Evolutionary conservation across 2,797 vertebrate genomes (phyloP).

Genomic region (Zalophus californianus): DNA sequence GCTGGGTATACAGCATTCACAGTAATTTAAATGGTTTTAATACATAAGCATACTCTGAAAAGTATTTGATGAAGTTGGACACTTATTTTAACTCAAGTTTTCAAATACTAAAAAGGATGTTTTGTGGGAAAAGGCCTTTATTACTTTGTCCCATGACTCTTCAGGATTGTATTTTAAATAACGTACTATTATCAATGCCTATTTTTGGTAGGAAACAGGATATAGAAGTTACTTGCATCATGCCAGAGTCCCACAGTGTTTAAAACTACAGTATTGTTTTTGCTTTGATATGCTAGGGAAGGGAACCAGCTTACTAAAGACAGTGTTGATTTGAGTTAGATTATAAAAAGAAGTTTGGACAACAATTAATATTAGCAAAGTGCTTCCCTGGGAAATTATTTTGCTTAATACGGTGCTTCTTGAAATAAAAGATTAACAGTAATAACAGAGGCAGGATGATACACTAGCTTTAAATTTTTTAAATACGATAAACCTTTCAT

Average conservation of each 20-base stretch:
- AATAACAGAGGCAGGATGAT: conserved; percentile 24
- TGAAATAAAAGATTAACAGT: conserved; percentile 42
- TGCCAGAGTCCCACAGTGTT: background rate
- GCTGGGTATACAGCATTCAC: background rate
- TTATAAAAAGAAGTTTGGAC: conserved; percentile 40
- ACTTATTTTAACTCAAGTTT: background rate
- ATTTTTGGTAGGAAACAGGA: conserved; percentile 28
- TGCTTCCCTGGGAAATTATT: conserved; percentile 32
- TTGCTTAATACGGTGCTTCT: conserved; percentile 25
- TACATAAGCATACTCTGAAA: background rate
- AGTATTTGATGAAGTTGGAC: background rate
- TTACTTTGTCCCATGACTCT: background rate
- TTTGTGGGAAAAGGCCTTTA: conserved; percentile 25
- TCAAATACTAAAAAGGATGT: conserved; percentile 33
- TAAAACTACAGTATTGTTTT: background rate
- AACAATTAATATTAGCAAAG: conserved; percentile 42
- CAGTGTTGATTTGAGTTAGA: conserved; percentile 52
- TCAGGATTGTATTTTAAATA: conserved; percentile 31
- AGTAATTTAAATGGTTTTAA: background rate
- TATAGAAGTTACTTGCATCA: conserved; percentile 13
- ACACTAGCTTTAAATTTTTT: background rate
- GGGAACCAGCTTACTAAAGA: conserved; percentile 52
- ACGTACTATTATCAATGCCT: background rate
- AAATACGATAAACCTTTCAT: background rate
- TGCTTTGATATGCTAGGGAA: background rate